Evolutionary conservation across 35 echinoderm and acorn worm genomes (phyloP).

Genomic region (Lytechinus pictus): DNA sequence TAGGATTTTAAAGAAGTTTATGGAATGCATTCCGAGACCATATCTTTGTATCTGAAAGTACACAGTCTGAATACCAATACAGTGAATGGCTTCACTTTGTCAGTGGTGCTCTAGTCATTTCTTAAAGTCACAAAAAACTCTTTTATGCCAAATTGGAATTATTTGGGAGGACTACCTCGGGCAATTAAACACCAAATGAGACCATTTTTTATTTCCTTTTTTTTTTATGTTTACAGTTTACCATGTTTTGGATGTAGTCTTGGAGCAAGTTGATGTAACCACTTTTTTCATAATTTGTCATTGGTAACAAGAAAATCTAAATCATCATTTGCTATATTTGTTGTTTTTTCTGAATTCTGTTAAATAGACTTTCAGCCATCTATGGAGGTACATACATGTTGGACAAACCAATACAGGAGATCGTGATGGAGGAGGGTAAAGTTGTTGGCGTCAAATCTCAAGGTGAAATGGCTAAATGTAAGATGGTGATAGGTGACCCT

Average conservation of each 20-base stretch:
- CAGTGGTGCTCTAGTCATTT: no score
- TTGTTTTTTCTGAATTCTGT: background rate
- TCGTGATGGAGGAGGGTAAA: constrained; percentile 61
- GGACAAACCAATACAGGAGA: constrained; percentile 88
- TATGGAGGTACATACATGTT: constrained; percentile 99
- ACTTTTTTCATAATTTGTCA: background rate
- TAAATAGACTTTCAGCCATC: constrained; percentile 87
- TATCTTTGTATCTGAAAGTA: no score
- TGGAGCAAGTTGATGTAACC: background rate
- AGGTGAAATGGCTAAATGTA: constrained; percentile 77
- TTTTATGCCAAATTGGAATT: no score
- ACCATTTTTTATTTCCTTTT: no score
- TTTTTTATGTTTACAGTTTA: no score
- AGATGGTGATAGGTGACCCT: constrained; percentile 86
- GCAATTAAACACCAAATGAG: no score
- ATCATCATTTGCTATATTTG: background rate
- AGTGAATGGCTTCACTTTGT: no score
- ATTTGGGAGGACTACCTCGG: no score
- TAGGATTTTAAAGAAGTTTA: no score
- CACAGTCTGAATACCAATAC: no score
- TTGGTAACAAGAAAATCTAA: background rate
- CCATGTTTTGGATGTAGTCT: background rate
- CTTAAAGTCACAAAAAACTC: no score
- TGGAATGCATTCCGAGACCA: no score
- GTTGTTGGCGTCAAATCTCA: constrained; percentile 82